Evolutionary conservation across 2,888 invertebrate species (phyloP).

Genomic region (Willowsia nigromaculata): DNA sequence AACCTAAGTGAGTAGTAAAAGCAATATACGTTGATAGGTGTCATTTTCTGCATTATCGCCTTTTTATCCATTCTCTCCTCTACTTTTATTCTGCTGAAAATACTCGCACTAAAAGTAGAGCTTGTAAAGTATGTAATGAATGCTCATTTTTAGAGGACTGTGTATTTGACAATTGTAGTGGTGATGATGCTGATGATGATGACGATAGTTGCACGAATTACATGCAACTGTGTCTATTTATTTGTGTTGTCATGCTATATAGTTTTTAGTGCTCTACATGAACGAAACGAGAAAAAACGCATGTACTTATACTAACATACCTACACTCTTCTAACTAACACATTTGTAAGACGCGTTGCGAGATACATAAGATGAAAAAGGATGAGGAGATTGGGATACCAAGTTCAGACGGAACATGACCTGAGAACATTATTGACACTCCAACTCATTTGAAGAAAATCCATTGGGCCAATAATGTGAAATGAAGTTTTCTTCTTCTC

Average conservation of each 20-base stretch:
- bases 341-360: background rate
- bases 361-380: background rate
- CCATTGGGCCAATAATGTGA: conserved; percentile 65
- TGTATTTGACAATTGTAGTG: conserved; percentile 14
- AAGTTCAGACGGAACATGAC: conserved; percentile 20
- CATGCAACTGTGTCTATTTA: conserved; percentile 5
- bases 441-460: conserved; percentile 64
- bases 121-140: background rate
- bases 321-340: background rate
- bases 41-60: conserved; percentile 34
- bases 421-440: conserved; percentile 44
- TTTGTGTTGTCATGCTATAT: background rate
- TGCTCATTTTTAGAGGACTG: background rate
- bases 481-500: conserved; percentile 56
- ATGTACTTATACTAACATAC: background rate
- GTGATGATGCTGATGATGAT: background rate
- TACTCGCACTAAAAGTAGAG: background rate
- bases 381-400: background rate
- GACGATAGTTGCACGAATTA: conserved; percentile 13
- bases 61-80: conserved; percentile 1
- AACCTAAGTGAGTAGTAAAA: background rate
- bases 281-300: background rate
- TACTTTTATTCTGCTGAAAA: background rate
- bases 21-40: conserved; percentile 3
- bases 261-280: background rate